phyloP scores from a whole-genome alignment of 2,113 vertebrate genomes.

The Tachysurus vachellii region DNA sequence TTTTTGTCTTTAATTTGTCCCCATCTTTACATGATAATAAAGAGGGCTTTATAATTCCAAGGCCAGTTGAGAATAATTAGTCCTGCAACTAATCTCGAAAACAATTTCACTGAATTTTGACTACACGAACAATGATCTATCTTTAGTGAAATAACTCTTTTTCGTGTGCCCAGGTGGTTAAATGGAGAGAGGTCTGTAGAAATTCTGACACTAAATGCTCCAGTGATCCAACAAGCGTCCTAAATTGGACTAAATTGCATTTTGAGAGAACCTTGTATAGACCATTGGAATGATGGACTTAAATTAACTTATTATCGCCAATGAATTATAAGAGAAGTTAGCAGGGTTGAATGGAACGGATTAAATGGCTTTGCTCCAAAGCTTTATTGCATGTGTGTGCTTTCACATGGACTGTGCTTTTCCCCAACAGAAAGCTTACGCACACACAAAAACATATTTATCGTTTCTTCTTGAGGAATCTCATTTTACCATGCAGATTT shows the following conservation, averaged over 20 bases:
- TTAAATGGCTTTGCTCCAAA: slow-evolving; percentile 59
- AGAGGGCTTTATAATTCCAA: background rate
- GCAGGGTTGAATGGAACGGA: slow-evolving; percentile 56
- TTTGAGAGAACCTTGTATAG: slow-evolving; percentile 39
- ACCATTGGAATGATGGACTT: slow-evolving; percentile 46
- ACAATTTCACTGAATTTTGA: background rate
- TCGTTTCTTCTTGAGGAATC: slow-evolving; percentile 60
- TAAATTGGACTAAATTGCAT: slow-evolving; percentile 52
- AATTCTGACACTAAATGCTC: slow-evolving; percentile 39
- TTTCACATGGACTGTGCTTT: slow-evolving; percentile 48
- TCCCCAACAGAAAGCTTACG: slow-evolving; percentile 54
- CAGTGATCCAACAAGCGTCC: slow-evolving; percentile 43
- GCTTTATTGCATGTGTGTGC: slow-evolving; percentile 54
- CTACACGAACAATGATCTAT: background rate
- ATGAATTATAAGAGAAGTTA: slow-evolving; percentile 59
- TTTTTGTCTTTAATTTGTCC: background rate
- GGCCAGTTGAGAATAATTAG: background rate
- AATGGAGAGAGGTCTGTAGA: slow-evolving; percentile 24
- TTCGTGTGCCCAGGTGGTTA: slow-evolving; percentile 15
- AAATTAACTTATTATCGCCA: slow-evolving; percentile 49
- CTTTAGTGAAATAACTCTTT: background rate
- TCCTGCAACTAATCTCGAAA: slow-evolving; percentile 9
- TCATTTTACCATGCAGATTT: slow-evolving; percentile 61
- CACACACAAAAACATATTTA: slow-evolving; percentile 49
- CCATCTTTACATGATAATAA: background rate